phyloP scores from a whole-genome alignment of 2,888 invertebrate species.

The Tipula vernalis region DNA sequence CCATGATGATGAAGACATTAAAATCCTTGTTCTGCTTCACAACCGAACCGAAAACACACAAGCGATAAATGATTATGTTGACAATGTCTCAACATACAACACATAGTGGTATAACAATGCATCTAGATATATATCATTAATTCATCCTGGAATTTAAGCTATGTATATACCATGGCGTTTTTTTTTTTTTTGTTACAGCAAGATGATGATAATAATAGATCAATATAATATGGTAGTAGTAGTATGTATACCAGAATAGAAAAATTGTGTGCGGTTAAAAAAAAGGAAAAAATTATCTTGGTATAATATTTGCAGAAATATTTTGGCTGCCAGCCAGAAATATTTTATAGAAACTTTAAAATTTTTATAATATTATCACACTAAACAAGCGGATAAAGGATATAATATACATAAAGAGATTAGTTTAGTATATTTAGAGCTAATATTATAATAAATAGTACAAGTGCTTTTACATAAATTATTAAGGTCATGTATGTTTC shows the following conservation, averaged over 20 bases:
- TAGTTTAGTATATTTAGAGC: background rate
- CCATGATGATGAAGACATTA: background rate
- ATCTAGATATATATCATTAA: background rate
- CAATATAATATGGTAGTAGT: background rate
- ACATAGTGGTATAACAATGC: background rate
- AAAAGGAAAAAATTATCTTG: background rate
- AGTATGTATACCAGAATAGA: background rate
- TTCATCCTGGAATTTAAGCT: background rate
- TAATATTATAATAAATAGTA: background rate
- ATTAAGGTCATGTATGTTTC: background rate
- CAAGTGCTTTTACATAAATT: background rate
- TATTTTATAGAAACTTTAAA: background rate
- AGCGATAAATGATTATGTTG: background rate
- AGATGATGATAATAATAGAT: slow-evolving; percentile 4
- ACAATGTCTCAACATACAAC: background rate
- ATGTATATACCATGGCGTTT: background rate
- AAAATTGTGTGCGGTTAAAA: background rate
- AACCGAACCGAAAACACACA: background rate
- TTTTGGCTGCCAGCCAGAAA: background rate
- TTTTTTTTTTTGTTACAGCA: background rate
- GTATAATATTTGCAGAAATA: background rate
- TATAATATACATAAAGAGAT: background rate
- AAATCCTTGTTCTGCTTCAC: background rate
- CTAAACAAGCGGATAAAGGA: background rate
- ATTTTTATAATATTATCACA: background rate